phyloP scores from a whole-genome alignment of 2,888 invertebrate genomes.

The Habroteleia sp. region DNA sequence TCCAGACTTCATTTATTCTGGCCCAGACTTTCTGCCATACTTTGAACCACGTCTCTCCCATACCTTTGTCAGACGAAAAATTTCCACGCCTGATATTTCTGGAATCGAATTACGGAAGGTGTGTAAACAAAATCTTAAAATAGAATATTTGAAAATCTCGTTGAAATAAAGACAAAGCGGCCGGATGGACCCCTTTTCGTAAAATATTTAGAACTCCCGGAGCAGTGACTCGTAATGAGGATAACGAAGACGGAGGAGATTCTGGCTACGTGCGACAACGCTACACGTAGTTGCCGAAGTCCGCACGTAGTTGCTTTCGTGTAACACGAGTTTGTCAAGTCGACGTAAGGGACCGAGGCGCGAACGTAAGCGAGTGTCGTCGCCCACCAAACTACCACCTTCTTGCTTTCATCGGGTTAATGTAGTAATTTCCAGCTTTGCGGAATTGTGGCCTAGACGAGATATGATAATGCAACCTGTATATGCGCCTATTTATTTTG shows the following conservation, averaged over 20 bases:
- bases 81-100: too few relatives aligned
- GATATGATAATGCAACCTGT: slow-evolving; percentile 69
- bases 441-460: slow-evolving; percentile 69
- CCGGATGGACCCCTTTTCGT: slow-evolving; percentile 51
- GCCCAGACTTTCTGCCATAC: too few relatives aligned
- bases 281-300: slow-evolving; percentile 39
- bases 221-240: slow-evolving; percentile 68
- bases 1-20: too few relatives aligned
- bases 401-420: slow-evolving; percentile 65
- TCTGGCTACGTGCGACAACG: slow-evolving; percentile 47
- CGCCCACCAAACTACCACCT: slow-evolving; percentile 31
- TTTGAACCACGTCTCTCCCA: too few relatives aligned
- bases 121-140: too few relatives aligned
- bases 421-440: slow-evolving; percentile 71
- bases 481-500: slow-evolving; percentile 41
- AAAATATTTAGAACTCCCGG: slow-evolving; percentile 68
- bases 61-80: too few relatives aligned
- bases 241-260: slow-evolving; percentile 73
- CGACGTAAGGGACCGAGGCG: slow-evolving; percentile 9
- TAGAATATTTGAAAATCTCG: slow-evolving; percentile 50
- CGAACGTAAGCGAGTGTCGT: slow-evolving; percentile 19
- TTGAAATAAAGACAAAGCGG: too few relatives aligned
- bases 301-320: slow-evolving; percentile 36
- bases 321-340: slow-evolving; percentile 58
- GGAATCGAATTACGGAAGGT: too few relatives aligned